A percentile compares a stretch with the other conserved stretches of the same genome.
Evolutionary conservation across 2,888 invertebrate species (phyloP).

Genomic region (Rambutsinella grinnellia): DNA sequence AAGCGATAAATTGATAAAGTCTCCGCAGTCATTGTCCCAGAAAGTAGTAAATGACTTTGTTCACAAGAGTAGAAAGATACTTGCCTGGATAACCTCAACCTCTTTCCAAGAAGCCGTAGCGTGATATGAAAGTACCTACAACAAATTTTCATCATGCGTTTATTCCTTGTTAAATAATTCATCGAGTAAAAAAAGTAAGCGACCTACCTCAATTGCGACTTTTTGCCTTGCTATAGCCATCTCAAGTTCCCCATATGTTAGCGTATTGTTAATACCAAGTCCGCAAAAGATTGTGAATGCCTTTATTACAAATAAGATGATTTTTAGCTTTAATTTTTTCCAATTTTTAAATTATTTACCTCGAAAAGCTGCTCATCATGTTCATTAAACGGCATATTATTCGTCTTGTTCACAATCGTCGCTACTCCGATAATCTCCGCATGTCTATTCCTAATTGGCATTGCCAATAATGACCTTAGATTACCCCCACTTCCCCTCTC

Average conservation of each 20-base stretch:
- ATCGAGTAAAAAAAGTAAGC: no score
- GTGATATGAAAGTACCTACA: slow-evolving; percentile 90
- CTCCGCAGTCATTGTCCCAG: no score
- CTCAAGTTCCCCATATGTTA: no score
- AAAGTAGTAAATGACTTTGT: no score
- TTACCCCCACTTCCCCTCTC: slow-evolving; percentile 69
- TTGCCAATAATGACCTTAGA: slow-evolving; percentile 71
- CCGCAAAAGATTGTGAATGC: slow-evolving; percentile 98
- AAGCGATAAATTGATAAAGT: no score
- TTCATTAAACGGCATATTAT: slow-evolving; percentile 72
- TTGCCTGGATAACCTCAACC: no score
- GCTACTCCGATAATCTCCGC: slow-evolving; percentile 72
- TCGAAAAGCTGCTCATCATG: slow-evolving; percentile 73
- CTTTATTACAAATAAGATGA: no score
- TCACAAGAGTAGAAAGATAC: no score
- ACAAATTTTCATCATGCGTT: no score
- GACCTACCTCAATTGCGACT: slow-evolving; percentile 93
- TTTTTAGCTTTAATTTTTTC: no score
- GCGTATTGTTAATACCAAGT: slow-evolving; percentile 96
- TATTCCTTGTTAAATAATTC: no score
- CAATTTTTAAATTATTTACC: no score
- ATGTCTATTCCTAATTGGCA: slow-evolving; percentile 72
- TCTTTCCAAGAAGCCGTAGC: slow-evolving; percentile 93
- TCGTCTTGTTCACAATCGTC: slow-evolving; percentile 72
- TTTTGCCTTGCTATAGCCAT: slow-evolving; percentile 98